Percentiles rank a stretch among this genome's conserved stretches.
Evolutionary conservation across 2,888 invertebrate species (phyloP).

Genomic region (Rotaria sp.): DNA sequence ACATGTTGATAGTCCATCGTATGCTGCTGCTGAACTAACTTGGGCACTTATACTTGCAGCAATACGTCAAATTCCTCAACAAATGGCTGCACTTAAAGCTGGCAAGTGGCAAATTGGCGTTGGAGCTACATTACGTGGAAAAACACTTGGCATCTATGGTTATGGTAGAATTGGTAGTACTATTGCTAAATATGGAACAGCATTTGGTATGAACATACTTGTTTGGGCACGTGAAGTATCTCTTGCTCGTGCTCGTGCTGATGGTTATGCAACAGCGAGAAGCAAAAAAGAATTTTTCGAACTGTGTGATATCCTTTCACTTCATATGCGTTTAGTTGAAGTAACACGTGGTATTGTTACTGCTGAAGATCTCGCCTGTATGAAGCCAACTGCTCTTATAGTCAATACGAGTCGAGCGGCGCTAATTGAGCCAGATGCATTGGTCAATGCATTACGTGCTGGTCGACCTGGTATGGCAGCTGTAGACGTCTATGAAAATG

Average conservation of each 20-base stretch:
- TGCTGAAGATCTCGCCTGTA: not conserved
- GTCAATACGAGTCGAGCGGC: not conserved
- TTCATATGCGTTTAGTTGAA: not conserved
- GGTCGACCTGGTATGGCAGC: constrained; percentile 3
- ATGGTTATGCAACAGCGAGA: not conserved
- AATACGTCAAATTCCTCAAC: not conserved
- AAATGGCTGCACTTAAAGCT: not conserved
- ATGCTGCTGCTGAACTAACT: not conserved
- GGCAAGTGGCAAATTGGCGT: not conserved
- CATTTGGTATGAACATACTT: constrained; percentile 2
- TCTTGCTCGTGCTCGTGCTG: not conserved
- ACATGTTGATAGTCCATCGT: not conserved
- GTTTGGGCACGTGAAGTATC: not conserved
- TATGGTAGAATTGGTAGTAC: not conserved
- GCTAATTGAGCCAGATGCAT: not conserved
- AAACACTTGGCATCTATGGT: not conserved
- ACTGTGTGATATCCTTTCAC: not conserved
- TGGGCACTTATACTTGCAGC: not conserved
- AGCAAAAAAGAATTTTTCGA: not conserved
- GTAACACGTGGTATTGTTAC: not conserved
- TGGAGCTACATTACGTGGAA: not conserved
- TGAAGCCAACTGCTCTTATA: not conserved
- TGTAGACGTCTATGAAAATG: not conserved
- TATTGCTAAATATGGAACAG: not conserved
- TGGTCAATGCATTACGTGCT: not conserved